These are phyloP conservation scores for Atta colombica DNA, from an alignment of 1,140 invertebrate species.

Conservation along the genomic window DNA sequence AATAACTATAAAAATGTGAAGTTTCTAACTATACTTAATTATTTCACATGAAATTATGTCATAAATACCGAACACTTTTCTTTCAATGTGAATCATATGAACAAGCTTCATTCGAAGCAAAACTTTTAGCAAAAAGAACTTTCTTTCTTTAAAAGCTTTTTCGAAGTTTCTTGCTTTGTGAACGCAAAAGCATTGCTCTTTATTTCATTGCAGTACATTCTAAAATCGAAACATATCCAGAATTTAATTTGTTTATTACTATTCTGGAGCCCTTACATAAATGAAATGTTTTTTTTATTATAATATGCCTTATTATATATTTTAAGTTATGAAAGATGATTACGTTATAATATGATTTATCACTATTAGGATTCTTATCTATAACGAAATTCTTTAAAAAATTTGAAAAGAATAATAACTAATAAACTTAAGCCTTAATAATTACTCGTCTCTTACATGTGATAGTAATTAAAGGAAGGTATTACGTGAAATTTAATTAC, in stretches of 20 bases:
- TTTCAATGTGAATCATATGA: no score
- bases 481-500: conserved; percentile 53
- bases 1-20: no score
- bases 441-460: conserved; percentile 31
- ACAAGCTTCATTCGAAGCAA: not conserved
- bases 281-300: not conserved
- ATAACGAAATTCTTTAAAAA: not conserved
- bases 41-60: no score
- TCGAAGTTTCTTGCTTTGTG: not conserved
- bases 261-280: not conserved
- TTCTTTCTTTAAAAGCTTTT: conserved; percentile 11
- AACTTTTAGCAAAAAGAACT: conserved; percentile 7
- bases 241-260: not conserved
- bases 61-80: no score
- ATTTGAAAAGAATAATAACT: not conserved
- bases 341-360: conserved; percentile 11
- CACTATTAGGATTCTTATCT: not conserved
- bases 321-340: not conserved
- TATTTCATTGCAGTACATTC: not conserved
- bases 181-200: not conserved
- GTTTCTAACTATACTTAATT: no score
- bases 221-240: not conserved
- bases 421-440: conserved; percentile 29
- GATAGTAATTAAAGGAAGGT: conserved; percentile 50
- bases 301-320: not conserved